A percentile compares a stretch with the other conserved stretches of the same genome.
Conservation (phyloP, 2,113 vertebrate genomes). For the Mus pahari region DNA sequence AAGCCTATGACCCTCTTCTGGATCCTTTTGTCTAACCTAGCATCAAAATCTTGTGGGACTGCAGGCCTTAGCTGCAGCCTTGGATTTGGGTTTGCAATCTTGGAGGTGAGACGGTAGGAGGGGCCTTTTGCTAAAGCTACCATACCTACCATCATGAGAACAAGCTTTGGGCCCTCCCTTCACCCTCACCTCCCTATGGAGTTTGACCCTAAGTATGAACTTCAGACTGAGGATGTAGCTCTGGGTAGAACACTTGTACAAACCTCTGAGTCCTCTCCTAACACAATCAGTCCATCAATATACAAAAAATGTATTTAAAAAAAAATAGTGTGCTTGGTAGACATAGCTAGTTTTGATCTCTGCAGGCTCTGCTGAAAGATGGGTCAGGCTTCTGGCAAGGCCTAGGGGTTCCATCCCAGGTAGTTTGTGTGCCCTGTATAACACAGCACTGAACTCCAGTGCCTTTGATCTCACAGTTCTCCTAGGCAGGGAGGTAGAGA, state of each 20-base stretch:
- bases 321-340: background rate
- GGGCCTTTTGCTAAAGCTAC: background rate
- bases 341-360: background rate
- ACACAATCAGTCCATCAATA: background rate
- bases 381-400: background rate
- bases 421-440: background rate
- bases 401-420: rapidly evolving
- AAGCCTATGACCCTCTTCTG: background rate
- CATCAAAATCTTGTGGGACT: background rate
- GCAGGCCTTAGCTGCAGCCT: background rate
- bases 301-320: background rate
- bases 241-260: background rate
- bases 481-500: background rate
- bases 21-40: background rate
- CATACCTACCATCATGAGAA: rapidly evolving
- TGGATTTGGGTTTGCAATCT: background rate
- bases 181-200: rapidly evolving
- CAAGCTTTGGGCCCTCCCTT: no score
- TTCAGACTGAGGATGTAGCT: background rate
- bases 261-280: background rate
- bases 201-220: background rate
- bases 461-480: background rate
- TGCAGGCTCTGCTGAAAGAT: background rate
- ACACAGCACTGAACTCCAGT: no score
- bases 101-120: background rate